A percentile compares a stretch with the other conserved stretches of the same genome.
Conservation (phyloP, 2,113 vertebrate species). For the Cavia porcellus region DNA sequence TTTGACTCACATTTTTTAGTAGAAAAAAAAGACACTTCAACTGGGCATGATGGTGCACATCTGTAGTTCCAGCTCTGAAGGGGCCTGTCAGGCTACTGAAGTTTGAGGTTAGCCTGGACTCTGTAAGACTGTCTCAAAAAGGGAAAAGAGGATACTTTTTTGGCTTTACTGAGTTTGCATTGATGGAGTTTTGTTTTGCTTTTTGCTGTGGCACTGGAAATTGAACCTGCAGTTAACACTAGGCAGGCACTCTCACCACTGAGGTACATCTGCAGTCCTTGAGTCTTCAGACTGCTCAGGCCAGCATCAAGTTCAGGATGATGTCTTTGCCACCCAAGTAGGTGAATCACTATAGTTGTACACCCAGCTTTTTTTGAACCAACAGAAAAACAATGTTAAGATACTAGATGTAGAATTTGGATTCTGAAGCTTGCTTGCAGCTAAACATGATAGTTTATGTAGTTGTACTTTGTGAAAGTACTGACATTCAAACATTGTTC, state of each 20-base stretch:
- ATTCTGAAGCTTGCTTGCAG: background rate
- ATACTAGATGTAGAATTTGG: background rate
- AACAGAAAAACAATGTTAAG: background rate
- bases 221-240: too few species aligned
- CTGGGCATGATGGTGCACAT: background rate
- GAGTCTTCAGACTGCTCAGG: background rate
- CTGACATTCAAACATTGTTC: background rate
- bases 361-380: background rate
- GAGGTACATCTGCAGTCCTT: background rate
- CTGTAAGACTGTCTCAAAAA: background rate
- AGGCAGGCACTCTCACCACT: background rate
- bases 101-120: background rate
- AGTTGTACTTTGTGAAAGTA: background rate
- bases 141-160: background rate
- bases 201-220: background rate
- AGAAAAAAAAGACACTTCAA: background rate
- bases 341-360: background rate
- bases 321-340: background rate
- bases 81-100: background rate
- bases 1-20: slow-evolving; percentile 21
- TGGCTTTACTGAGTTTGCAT: background rate
- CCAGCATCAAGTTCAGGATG: background rate
- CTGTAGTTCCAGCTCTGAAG: background rate
- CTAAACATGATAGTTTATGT: background rate
- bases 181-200: background rate